Conservation (phyloP, 37 sponge, comb jelly and placozoan species). For the Haliclona indistincta region DNA sequence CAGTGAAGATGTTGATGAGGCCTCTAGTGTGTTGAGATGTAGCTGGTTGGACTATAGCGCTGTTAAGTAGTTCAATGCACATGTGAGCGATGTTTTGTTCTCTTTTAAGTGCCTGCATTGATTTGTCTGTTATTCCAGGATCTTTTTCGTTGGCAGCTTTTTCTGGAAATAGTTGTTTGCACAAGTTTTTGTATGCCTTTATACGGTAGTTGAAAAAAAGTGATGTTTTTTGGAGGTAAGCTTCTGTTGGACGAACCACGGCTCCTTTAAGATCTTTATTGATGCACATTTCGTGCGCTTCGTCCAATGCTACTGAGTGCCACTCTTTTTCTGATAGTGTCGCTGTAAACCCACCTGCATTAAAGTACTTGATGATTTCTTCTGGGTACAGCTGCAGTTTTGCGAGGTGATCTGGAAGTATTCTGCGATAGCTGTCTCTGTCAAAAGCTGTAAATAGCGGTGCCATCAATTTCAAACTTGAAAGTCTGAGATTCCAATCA, state of each 20-base stretch:
- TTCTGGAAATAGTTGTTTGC: slow-evolving; percentile 23
- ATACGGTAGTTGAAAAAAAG: slow-evolving; percentile 38
- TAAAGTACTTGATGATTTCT: not conserved
- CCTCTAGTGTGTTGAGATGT: not conserved
- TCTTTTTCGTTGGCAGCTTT: not conserved
- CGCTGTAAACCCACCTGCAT: slow-evolving; percentile 5
- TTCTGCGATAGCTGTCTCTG: not conserved
- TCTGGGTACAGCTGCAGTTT: not conserved
- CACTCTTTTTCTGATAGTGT: not conserved
- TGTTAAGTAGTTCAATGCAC: not conserved
- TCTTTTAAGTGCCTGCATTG: not conserved
- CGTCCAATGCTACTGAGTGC: slow-evolving; percentile 21
- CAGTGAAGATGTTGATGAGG: not conserved
- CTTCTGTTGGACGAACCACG: slow-evolving; percentile 8
- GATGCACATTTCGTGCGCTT: slow-evolving; percentile 32
- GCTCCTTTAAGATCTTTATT: slow-evolving; percentile 31
- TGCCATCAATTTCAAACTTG: slow-evolving; percentile 15
- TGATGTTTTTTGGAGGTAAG: slow-evolving; percentile 43
- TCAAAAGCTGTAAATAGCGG: slow-evolving; percentile 21
- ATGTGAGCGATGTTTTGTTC: not conserved
- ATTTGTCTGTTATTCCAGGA: not conserved
- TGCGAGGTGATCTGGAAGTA: slow-evolving; percentile 6
- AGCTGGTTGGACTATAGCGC: not conserved
- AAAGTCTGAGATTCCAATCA: slow-evolving; percentile 1
- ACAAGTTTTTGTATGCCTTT: slow-evolving; percentile 1